Base-by-base conservation (phyloP, 1,140 invertebrate genomes). In the Pachyrhynchus sulphureomaculatus region DNA sequence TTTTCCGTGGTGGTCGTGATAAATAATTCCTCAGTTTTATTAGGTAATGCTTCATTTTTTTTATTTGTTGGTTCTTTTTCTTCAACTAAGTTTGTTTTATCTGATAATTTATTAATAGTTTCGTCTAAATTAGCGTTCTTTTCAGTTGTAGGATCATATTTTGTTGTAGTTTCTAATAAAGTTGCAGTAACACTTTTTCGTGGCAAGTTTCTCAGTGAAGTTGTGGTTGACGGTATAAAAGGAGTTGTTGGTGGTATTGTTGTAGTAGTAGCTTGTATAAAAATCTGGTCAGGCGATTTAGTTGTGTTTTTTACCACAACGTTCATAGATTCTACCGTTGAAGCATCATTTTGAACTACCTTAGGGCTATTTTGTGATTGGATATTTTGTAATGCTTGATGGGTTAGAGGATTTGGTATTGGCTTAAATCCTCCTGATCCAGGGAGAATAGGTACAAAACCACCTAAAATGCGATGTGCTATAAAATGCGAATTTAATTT, bases 381-480 rank as follows among this genome's bases (percentile, higher is more conserved):
- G 3, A 4, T 17, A 33, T 18, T 49, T 29, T 29, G 24, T 18
- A 20, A n/a, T 17, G 21, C 29, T 47, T 65, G 51, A 34, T 23
- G n/a, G 26, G 1, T 20, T 13, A 44, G 12, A 24, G 68, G 67
- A 21, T 64, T 72, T 9, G 55, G 62, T 33, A 88, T 88, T 0
- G 88, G 88, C 52, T 78, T 80, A 64, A 91, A 91, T 12, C 89
- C 89, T 10, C 86, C 84, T 57, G 81, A 81, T 23, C 82, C 82
- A 6, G 88, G 88, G 23, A 86, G 73, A 51, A 91, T 79, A 13
- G 89, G 89, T 8, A 84, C 76, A 69, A 91, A 91, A 12, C 88
- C 89, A 51, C 85, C 86, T 75, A 29, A 41, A 54, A 37, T 12
- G 29, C 2, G 21, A 45, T n/a, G n/a, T n/a, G n/a, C n/a, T n/a